Evolutionary conservation across 2,888 invertebrate species (phyloP), one percentile per base, ranked within the genome.

Genomic region (Achlya flavicornis): DNA sequence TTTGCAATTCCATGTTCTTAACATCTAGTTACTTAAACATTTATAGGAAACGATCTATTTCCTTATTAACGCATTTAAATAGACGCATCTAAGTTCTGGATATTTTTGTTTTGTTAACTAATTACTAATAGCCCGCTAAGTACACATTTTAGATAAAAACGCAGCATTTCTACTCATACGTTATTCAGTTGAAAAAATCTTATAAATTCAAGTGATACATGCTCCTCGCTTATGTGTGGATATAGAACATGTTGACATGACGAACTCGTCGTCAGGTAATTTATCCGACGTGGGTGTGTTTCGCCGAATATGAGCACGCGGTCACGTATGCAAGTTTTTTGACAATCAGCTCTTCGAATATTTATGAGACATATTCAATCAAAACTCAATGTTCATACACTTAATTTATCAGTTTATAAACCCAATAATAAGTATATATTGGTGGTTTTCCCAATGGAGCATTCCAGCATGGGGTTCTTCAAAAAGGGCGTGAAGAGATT

Each of bases 281-380:
- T 58, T 53, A 53, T 53, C 53, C 16, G 8, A 8, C 61, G 69
- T 71, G 67, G 65, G 74, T 68, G 69, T 69, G 66, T 61, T 80
- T 76, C 79, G 58, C 71, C 73, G 76, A 80, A 78, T 64, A 72
- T 69, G 71, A 67, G 73, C 69, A 65, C 69, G 66, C 35, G 43
- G 75, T 79, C 84, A 80, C 85, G 85, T 79, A 67, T 69, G 70
- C 66, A 63, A 64, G 64, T 68, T 65, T 69, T 71, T 67, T 67
- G 66, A 65, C 66, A 66, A 66, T 60, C 64, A 63, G 14, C 3
- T 8, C 58, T 58, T 33, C 58, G 14, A n/a, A 58, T 58, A 35
- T 60, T 59, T 38, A 38, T 59, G 58, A n/a, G 58, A 59, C n/a
- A 46, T 43, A 16, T 53, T 19, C 53, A 53, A 53, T 19, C 53